Percentiles rank a stretch among this genome's conserved stretches.
Evolutionary conservation across 1,140 invertebrate genomes (phyloP).

Genomic region (Trinorchestia longiramus): DNA sequence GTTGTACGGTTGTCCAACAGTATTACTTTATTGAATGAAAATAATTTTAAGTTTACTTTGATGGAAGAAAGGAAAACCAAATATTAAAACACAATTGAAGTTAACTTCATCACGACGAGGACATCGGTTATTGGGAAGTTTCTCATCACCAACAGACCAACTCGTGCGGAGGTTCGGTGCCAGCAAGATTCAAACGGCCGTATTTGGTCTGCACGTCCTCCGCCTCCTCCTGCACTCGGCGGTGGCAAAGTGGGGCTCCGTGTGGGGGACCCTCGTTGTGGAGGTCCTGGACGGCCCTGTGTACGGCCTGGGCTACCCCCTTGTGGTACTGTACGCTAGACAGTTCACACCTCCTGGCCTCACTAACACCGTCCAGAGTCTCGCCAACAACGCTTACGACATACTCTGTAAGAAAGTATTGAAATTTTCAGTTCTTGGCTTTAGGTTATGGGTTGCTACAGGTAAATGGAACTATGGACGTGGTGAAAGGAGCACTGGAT

Average conservation of each 20-base stretch:
- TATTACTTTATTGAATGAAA: no score
- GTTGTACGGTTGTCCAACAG: not conserved
- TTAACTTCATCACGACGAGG: no score
- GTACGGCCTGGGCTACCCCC: conserved; percentile 83
- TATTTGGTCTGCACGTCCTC: not conserved
- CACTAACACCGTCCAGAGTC: conserved; percentile 79
- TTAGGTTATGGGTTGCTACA: not conserved
- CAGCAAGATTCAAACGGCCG: not conserved
- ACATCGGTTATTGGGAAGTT: not conserved
- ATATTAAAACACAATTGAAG: no score
- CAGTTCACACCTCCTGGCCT: conserved; percentile 80
- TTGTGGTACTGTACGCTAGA: conserved; percentile 83
- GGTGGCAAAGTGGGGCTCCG: not conserved
- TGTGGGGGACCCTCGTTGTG: conserved; percentile 59
- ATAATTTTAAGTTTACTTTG: no score
- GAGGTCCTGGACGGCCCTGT: conserved; percentile 75
- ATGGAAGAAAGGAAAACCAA: no score
- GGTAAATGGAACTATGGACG: not conserved
- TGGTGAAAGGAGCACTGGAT: not conserved
- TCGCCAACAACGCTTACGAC: conserved; percentile 84
- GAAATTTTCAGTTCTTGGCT: not conserved
- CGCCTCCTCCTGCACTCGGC: not conserved
- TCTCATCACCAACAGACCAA: conserved; percentile 38
- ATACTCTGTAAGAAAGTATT: conserved; percentile 76
- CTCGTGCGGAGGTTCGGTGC: conserved; percentile 51